Evolutionary conservation across 1,140 invertebrate genomes (phyloP).

Genomic region (Helicoverpa armigera): DNA sequence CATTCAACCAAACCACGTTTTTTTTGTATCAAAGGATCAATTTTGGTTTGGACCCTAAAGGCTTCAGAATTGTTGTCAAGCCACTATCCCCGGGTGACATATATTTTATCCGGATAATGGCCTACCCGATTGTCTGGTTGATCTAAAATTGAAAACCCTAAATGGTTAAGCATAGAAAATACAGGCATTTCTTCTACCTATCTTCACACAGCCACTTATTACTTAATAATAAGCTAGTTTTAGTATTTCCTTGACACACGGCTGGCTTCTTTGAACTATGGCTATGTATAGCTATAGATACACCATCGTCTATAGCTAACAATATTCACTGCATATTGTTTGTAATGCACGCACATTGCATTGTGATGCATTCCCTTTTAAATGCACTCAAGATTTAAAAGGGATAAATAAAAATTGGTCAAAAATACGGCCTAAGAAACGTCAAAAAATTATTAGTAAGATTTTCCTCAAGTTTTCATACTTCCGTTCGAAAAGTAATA

Average conservation of each 20-base stretch:
- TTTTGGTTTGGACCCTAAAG: background rate
- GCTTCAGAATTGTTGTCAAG: background rate
- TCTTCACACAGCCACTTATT: background rate
- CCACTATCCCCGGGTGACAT: too few species aligned
- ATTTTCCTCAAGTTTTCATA: too few species aligned
- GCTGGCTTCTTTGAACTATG: slow-evolving; percentile 43
- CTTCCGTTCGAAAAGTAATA: too few species aligned
- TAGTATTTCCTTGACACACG: slow-evolving; percentile 48
- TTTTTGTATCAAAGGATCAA: too few species aligned
- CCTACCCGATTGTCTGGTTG: too few species aligned
- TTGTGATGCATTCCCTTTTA: slow-evolving; percentile 2
- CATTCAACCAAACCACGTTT: too few species aligned
- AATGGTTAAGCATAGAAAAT: background rate
- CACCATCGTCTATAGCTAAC: background rate
- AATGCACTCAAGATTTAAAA: background rate
- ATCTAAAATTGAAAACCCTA: background rate
- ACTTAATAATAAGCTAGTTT: slow-evolving; percentile 25
- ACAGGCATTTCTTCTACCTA: background rate
- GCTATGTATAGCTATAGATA: slow-evolving; percentile 14
- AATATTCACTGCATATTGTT: slow-evolving; percentile 44
- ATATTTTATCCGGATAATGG: too few species aligned
- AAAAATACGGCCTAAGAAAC: too few species aligned
- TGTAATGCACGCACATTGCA: slow-evolving; percentile 15
- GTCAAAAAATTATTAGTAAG: too few species aligned
- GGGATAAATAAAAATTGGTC: too few species aligned